phyloP scores from a whole-genome alignment of 2,113 vertebrate species.

The Nipponia nippon region DNA sequence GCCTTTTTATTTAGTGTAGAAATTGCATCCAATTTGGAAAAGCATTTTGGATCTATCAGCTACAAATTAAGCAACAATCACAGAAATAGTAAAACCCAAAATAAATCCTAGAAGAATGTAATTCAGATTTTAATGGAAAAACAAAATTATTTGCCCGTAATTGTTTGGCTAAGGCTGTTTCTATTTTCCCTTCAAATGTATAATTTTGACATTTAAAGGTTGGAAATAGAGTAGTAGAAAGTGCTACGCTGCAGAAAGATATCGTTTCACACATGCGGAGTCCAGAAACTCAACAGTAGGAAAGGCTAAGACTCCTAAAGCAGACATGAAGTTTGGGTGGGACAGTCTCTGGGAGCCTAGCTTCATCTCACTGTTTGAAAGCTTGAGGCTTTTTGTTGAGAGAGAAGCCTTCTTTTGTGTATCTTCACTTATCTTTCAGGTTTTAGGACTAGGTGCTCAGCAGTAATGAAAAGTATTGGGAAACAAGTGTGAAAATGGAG shows the following conservation, averaged over 20 bases:
- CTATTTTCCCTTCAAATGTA: neutral
- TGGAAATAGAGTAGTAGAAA: neutral
- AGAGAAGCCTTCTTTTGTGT: neutral
- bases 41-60: neutral
- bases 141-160: slow-evolving; percentile 5
- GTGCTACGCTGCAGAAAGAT: neutral
- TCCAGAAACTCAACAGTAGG: neutral
- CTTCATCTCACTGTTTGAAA: neutral
- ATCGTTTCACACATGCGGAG: neutral
- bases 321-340: neutral
- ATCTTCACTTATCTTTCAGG: neutral
- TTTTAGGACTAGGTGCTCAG: neutral
- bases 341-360: neutral
- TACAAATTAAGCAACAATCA: slow-evolving; percentile 21
- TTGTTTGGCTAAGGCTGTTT: neutral
- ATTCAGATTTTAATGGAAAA: slow-evolving; percentile 32
- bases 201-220: neutral
- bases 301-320: neutral
- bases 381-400: neutral
- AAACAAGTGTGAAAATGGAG: neutral
- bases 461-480: neutral
- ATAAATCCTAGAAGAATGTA: neutral
- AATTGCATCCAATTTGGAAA: slow-evolving; percentile 15
- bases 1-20: neutral
- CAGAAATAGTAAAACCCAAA: slow-evolving; percentile 1